phyloP scores from a whole-genome alignment of 2,797 vertebrate genomes.

The Heterohyrax brucei region DNA sequence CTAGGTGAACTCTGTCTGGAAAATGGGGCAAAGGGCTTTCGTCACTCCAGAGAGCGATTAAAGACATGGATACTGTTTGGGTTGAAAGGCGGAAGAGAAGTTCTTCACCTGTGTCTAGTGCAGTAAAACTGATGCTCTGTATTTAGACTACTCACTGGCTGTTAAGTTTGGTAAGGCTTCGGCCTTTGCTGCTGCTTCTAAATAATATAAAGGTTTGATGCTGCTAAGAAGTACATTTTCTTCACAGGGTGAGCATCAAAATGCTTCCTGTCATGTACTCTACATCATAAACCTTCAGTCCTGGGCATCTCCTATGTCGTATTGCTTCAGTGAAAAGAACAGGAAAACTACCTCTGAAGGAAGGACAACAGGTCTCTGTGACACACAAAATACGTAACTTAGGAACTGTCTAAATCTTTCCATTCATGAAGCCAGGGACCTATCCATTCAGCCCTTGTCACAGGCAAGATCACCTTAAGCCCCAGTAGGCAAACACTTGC shows the following conservation, averaged over 20 bases:
- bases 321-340: constrained; percentile 13
- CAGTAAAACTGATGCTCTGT: neutral
- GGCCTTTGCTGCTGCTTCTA: constrained; percentile 30
- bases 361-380: neutral
- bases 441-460: neutral
- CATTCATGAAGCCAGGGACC: neutral
- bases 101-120: neutral
- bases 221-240: constrained; percentile 12
- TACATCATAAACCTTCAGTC: neutral
- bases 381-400: neutral
- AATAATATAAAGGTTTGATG: constrained; percentile 17
- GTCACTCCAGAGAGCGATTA: neutral
- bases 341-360: constrained; percentile 27
- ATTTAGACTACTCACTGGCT: neutral
- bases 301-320: neutral
- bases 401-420: neutral
- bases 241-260: neutral
- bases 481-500: neutral
- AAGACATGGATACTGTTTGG: neutral
- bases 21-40: neutral
- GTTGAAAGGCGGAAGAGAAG: neutral
- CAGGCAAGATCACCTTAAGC: neutral
- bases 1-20: neutral
- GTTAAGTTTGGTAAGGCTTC: neutral
- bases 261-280: neutral